phyloP scores from a whole-genome alignment of 2,797 vertebrate genomes.

The Enteromius viviparus region DNA sequence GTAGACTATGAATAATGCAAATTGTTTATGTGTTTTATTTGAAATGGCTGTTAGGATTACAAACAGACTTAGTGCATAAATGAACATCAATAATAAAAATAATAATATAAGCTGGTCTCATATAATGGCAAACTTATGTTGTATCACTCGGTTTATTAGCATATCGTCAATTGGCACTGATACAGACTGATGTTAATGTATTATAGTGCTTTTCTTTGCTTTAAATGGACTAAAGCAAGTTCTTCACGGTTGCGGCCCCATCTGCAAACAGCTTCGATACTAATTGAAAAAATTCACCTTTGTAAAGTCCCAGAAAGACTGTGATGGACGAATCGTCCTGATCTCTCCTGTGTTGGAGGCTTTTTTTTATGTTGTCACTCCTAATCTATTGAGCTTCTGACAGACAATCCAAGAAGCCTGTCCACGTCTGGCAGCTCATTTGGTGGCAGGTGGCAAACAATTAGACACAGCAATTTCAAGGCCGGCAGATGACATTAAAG shows the following conservation, averaged over 20 bases:
- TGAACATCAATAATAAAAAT: not conserved
- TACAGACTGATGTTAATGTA: not conserved
- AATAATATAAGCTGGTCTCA: not conserved
- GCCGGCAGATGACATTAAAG: constrained; percentile 88
- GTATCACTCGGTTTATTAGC: not conserved
- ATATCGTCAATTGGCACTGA: not conserved
- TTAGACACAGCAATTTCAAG: constrained; percentile 97
- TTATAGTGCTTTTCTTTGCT: constrained; percentile 12
- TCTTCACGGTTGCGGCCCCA: constrained; percentile 73
- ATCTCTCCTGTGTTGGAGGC: constrained; percentile 69
- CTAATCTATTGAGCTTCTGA: constrained; percentile 88
- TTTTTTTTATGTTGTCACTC: constrained; percentile 96
- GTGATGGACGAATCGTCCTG: not conserved
- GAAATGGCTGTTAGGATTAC: constrained; percentile 16
- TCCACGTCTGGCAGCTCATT: constrained; percentile 89
- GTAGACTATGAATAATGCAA: constrained; percentile 75
- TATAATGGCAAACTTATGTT: not conserved
- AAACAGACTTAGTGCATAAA: not conserved
- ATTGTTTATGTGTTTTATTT: constrained; percentile 8
- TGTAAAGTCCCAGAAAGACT: constrained; percentile 78
- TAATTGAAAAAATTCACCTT: constrained; percentile 82
- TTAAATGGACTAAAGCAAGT: constrained; percentile 48
- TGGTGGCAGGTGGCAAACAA: constrained; percentile 99
- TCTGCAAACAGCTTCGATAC: constrained; percentile 77
- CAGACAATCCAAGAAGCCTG: constrained; percentile 92